Percentiles rank a stretch among this genome's conserved stretches.
Evolutionary conservation across 37 sponge, comb jelly and placozoan species (phyloP).

Genomic region (Sycon ciliatum): DNA sequence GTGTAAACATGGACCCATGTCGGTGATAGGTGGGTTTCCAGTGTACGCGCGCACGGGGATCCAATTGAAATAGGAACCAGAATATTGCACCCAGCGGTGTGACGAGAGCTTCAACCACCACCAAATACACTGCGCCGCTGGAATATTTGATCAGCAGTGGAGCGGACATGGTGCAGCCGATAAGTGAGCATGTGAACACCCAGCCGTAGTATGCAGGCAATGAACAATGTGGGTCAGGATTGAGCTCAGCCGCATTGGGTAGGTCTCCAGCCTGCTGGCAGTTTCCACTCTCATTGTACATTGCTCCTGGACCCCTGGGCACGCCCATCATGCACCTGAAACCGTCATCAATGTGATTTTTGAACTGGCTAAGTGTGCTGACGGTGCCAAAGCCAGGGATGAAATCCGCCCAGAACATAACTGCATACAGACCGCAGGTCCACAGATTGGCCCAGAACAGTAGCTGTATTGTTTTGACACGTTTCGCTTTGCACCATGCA

Average conservation of each 20-base stretch:
- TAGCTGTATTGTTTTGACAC: too few relatives aligned
- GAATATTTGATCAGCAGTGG: slow-evolving; percentile 46
- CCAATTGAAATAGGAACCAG: slow-evolving; percentile 45
- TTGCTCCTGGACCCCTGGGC: too few relatives aligned
- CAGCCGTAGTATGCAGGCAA: not conserved
- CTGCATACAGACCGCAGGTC: not conserved
- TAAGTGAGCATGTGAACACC: not conserved
- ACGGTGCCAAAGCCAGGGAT: slow-evolving; percentile 37
- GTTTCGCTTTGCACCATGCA: too few relatives aligned
- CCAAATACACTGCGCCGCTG: slow-evolving; percentile 57
- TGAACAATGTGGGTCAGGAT: not conserved
- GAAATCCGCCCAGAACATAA: slow-evolving; percentile 56
- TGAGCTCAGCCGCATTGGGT: too few relatives aligned
- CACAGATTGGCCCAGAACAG: too few relatives aligned
- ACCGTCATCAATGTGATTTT: not conserved
- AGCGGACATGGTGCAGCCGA: not conserved
- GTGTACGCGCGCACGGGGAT: slow-evolving; percentile 29
- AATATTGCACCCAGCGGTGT: slow-evolving; percentile 68
- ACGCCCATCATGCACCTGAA: too few relatives aligned
- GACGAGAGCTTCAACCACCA: slow-evolving; percentile 56
- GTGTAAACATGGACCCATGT: slow-evolving; percentile 45
- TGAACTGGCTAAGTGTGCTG: not conserved
- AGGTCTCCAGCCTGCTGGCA: too few relatives aligned
- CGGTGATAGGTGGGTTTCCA: slow-evolving; percentile 23
- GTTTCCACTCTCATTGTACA: too few relatives aligned